Conservation (phyloP, 2,888 invertebrate genomes). For the Drosophila parthenogenetica region DNA sequence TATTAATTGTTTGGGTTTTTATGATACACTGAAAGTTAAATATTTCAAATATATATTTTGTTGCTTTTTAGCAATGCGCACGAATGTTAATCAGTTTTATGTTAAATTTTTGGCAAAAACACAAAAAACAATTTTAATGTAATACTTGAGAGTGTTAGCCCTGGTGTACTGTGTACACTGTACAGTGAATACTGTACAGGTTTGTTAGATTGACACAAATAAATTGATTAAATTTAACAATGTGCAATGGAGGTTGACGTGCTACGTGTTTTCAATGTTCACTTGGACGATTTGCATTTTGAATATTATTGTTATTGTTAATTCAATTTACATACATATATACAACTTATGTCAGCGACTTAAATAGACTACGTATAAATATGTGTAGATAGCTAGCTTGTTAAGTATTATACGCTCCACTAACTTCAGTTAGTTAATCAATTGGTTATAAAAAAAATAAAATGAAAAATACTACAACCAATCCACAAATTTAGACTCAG, state of each 20-base stretch:
- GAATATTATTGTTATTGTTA: constrained; percentile 2
- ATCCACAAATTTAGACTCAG: constrained; percentile 59
- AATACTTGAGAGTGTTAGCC: constrained; percentile 40
- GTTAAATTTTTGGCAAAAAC: constrained; percentile 10
- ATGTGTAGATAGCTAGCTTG: constrained; percentile 21
- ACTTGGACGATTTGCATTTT: constrained; percentile 61
- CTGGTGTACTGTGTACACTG: constrained; percentile 4
- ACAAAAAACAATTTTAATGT: constrained; percentile 25
- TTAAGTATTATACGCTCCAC: constrained; percentile 11
- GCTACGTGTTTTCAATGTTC: constrained; percentile 39
- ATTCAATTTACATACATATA: constrained; percentile 23
- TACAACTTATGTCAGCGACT: constrained; percentile 32
- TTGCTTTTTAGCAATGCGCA: constrained; percentile 1
- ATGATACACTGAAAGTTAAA: constrained; percentile 6
- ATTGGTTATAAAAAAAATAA: constrained; percentile 10
- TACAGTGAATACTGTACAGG: constrained; percentile 5
- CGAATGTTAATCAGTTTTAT: constrained; percentile 16
- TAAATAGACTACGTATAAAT: constrained; percentile 9
- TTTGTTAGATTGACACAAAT: constrained; percentile 28
- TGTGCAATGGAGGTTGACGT: constrained; percentile 57
- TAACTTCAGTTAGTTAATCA: not conserved
- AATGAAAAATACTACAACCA: constrained; percentile 19
- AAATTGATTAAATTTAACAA: constrained; percentile 45
- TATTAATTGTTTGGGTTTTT: constrained; percentile 1
- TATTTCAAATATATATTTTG: constrained; percentile 3